Base-by-base conservation (phyloP, 2,797 vertebrate species). In the Myotis vivesi region DNA sequence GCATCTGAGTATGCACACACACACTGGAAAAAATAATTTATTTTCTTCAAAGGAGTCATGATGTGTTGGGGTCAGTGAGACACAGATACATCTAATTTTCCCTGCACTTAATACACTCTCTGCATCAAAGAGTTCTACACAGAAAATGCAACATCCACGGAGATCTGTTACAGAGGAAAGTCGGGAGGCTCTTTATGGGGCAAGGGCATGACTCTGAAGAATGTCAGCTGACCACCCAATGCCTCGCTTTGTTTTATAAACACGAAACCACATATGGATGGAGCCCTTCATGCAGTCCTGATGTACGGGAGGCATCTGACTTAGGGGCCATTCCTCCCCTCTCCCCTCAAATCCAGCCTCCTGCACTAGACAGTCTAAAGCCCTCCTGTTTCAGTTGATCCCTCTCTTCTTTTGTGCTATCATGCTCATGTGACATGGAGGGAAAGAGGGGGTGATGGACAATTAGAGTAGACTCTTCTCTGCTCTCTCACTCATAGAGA, bases 161-260 rank as follows among this genome's bases (percentile, higher is more conserved):
- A 90, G 73, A 23, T 71, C 33, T 25, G 41, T 64, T 64, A 66
- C 33, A 41, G 38, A 69, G n/a, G 16, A 46, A 80, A 20, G 22
- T 51, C 33, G 51, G 77, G 33, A 51, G 30, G 55, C 28, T 22
- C 33, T 51, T 68, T 6, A 22, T 16, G 41, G 30, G 38, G 51
- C 51, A 30, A 71, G 53, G 68, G 8, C 51, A 57, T 15, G 12
- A 30, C 22, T 69, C 77, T 83, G 62, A 69, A 62, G 92, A 77
- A 55, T 6, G 51, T 33, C 30, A 76, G 44, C 53, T 64, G 87
- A 87, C 51, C 69, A 64, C 23, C 57, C 44, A 46, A 16, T 1
- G 36, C 62, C 53, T 69, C 23, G 3, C 19, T 30, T 28, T 71
- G 76, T 64, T 93, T 89, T 36, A 57, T 68, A 91, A 87, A 79